These are phyloP conservation scores for Listronotus oregonensis DNA, from an alignment of 1,140 invertebrate genomes.

Conservation along the genomic window DNA sequence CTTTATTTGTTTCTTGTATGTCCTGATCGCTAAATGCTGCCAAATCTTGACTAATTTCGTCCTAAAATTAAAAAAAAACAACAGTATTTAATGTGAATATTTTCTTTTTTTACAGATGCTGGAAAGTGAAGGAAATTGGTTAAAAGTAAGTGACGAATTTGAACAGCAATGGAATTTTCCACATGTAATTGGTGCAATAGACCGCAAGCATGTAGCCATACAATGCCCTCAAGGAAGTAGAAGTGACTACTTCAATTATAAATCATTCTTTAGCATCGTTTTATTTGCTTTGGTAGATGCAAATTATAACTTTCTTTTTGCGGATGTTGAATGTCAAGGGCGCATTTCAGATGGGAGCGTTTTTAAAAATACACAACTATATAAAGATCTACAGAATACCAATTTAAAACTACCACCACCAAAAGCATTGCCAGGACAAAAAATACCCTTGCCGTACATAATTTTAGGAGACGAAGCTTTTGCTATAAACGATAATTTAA, in stretches of 20 bases:
- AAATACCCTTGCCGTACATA: conserved; percentile 12
- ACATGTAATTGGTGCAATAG: conserved; percentile 41
- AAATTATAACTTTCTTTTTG: conserved; percentile 53
- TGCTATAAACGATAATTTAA: conserved; percentile 53
- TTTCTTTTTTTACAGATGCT: no score
- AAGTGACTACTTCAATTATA: conserved; percentile 57
- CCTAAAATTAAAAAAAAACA: no score
- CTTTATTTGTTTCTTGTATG: no score
- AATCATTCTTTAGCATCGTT: conserved; percentile 56
- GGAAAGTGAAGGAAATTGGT: no score
- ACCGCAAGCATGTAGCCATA: conserved; percentile 53
- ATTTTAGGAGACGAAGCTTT: conserved; percentile 61
- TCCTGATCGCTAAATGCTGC: no score
- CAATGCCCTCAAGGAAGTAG: conserved; percentile 48
- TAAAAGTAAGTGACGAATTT: no score
- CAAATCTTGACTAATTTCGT: no score
- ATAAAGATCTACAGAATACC: conserved; percentile 16
- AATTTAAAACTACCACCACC: not conserved
- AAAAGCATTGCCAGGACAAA: not conserved
- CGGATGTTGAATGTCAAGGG: conserved; percentile 53
- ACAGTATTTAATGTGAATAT: no score
- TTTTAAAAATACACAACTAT: conserved; percentile 16
- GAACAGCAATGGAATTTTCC: conserved; percentile 36
- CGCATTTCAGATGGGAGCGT: conserved; percentile 24
- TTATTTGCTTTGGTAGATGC: conserved; percentile 55